phyloP scores from a whole-genome alignment of 2,888 invertebrate genomes.

The Sarcophaga caerulescens region DNA sequence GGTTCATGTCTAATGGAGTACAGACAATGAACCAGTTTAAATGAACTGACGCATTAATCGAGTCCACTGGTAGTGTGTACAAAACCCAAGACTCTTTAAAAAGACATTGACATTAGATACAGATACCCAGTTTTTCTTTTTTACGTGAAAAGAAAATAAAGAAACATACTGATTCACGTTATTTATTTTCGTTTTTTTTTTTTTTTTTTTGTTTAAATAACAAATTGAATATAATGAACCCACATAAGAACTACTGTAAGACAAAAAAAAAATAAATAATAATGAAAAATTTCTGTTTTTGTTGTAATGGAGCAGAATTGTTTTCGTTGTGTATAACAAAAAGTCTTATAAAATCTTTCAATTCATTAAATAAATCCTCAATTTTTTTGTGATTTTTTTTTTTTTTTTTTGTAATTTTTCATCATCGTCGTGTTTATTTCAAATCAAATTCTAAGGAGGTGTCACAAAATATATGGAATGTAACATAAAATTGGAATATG shows the following conservation, averaged over 20 bases:
- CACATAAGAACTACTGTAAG: no score
- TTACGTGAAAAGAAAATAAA: neutral
- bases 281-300: no score
- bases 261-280: no score
- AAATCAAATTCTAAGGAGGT: no score
- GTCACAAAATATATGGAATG: no score
- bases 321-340: slow-evolving; percentile 6
- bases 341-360: neutral
- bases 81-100: neutral
- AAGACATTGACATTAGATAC: slow-evolving; percentile 40
- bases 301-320: no score
- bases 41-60: slow-evolving; percentile 44
- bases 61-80: neutral
- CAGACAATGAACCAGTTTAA: slow-evolving; percentile 53
- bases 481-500: no score
- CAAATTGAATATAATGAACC: slow-evolving; percentile 27
- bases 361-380: slow-evolving; percentile 6
- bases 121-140: neutral
- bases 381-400: no score
- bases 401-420: no score
- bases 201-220: neutral
- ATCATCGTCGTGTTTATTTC: no score
- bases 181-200: no score
- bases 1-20: slow-evolving; percentile 33
- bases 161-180: neutral